Conservation (phyloP, 2,888 invertebrate genomes). For the Cepaea hortensis region DNA sequence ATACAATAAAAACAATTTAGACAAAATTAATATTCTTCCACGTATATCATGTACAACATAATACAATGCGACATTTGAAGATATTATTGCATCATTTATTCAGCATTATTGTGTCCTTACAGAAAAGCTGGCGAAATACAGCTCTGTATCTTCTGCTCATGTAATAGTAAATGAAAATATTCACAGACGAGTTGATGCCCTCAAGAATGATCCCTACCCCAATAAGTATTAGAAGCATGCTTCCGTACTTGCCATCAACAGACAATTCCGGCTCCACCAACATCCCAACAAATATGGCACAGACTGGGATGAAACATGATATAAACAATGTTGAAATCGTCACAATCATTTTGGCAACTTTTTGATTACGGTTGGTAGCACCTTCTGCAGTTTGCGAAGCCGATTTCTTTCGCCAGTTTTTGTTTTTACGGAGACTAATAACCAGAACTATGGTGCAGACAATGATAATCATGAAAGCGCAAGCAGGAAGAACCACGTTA, state of each 20-base stretch:
- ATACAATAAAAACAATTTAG: no score
- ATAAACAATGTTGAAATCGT: background rate
- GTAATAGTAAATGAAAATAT: background rate
- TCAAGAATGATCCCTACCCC: background rate
- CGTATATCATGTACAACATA: no score
- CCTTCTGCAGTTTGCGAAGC: background rate
- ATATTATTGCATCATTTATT: no score
- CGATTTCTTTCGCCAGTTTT: background rate
- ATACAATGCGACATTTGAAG: no score
- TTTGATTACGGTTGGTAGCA: background rate
- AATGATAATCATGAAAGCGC: background rate
- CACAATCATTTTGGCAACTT: slow-evolving; percentile 7
- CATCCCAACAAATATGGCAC: background rate
- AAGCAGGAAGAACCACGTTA: background rate
- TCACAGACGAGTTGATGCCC: background rate
- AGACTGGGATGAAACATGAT: background rate
- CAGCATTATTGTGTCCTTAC: background rate
- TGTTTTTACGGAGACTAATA: background rate
- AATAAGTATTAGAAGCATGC: background rate
- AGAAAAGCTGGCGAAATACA: background rate
- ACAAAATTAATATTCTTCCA: no score
- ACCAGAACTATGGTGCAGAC: background rate
- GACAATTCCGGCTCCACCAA: background rate
- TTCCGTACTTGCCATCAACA: background rate
- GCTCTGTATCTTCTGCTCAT: slow-evolving; percentile 1